A percentile compares a stretch with the other conserved stretches of the same genome.
These are phyloP conservation scores for Diarsia rubi DNA, from an alignment of 2,888 invertebrate species.

Conservation along the genomic window DNA sequence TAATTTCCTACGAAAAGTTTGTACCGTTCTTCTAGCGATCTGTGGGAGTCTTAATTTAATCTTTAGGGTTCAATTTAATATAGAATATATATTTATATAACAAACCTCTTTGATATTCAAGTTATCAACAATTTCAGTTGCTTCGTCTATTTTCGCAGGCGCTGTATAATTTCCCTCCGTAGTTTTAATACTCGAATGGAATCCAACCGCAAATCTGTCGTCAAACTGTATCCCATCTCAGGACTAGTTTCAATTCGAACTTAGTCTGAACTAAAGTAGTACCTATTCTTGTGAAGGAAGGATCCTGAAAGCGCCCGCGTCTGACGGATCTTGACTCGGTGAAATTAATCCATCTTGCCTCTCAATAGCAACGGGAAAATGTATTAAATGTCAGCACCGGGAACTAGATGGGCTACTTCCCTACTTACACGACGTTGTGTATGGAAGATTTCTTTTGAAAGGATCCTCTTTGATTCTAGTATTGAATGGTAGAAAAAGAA, in stretches of 20 bases:
- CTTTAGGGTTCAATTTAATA: background rate
- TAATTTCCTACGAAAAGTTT: background rate
- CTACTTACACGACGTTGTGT: constrained; percentile 31
- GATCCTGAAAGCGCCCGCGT: constrained; percentile 81
- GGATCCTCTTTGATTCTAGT: constrained; percentile 4
- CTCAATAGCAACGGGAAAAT: constrained; percentile 77
- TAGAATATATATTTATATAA: background rate
- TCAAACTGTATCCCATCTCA: constrained; percentile 82
- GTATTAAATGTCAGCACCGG: constrained; percentile 77
- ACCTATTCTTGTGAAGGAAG: constrained; percentile 82
- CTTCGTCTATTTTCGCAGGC: constrained; percentile 26
- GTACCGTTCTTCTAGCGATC: background rate
- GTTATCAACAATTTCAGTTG: constrained; percentile 15
- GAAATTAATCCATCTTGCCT: constrained; percentile 88
- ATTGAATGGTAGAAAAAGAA: background rate
- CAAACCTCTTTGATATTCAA: background rate
- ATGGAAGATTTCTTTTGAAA: constrained; percentile 20
- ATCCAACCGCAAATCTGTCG: constrained; percentile 82
- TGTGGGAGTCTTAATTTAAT: background rate
- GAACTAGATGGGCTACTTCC: constrained; percentile 59
- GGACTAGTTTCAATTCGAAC: constrained; percentile 86
- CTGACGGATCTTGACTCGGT: constrained; percentile 84
- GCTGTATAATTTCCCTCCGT: constrained; percentile 40
- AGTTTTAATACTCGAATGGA: constrained; percentile 76
- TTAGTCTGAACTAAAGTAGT: constrained; percentile 84